A percentile compares a stretch with the other conserved stretches of the same genome.
These are phyloP conservation scores for Procambarus virginalis DNA, from an alignment of 1,140 invertebrate genomes.

Conservation along the genomic window DNA sequence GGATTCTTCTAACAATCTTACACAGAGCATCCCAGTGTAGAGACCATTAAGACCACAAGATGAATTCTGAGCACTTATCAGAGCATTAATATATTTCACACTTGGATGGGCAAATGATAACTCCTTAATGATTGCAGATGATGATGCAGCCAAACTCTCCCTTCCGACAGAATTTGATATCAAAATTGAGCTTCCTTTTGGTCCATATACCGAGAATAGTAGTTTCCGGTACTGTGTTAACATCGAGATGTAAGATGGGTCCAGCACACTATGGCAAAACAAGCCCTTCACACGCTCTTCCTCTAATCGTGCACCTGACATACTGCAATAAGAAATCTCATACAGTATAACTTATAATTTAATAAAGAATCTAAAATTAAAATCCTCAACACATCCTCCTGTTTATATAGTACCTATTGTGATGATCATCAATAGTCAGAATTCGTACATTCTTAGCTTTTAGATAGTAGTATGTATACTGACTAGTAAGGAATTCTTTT, in stretches of 20 bases:
- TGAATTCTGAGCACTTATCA: constrained; percentile 57
- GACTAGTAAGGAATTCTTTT: no score
- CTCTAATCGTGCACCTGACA: constrained; percentile 43
- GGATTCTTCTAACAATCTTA: constrained; percentile 50
- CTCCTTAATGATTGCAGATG: constrained; percentile 44
- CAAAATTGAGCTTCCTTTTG: constrained; percentile 36
- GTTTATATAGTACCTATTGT: no score
- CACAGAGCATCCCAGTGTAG: constrained; percentile 53
- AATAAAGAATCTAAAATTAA: neutral
- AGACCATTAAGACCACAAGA: constrained; percentile 58
- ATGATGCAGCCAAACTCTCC: constrained; percentile 34
- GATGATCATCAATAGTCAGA: no score
- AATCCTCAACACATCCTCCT: neutral
- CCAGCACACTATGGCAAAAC: constrained; percentile 34
- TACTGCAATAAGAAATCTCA: constrained; percentile 12
- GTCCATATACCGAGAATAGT: constrained; percentile 46
- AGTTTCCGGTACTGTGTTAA: constrained; percentile 33
- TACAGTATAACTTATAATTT: neutral
- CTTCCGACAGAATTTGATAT: constrained; percentile 42
- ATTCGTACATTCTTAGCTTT: no score
- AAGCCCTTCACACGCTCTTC: constrained; percentile 50
- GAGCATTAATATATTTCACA: constrained; percentile 56
- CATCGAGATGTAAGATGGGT: constrained; percentile 47
- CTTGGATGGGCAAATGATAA: constrained; percentile 48
- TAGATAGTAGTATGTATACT: no score